Evolutionary conservation across 92 coral and sea anemone species (phyloP), one percentile per base, ranked within the genome.

Genomic region (Paramuricea clavata): DNA sequence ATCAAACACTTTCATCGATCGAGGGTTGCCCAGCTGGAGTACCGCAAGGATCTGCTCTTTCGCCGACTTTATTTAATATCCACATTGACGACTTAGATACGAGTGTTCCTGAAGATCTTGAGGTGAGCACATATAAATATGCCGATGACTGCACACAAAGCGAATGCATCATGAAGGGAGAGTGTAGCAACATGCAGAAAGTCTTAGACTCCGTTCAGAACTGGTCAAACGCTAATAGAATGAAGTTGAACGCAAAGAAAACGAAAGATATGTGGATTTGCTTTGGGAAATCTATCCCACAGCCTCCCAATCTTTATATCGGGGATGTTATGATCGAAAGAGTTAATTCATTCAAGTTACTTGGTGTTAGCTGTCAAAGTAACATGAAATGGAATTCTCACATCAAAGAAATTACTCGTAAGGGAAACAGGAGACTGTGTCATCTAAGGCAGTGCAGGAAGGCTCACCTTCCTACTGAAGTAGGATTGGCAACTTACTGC

Each of bases 321-420:
- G 81, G 36, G 44, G 87, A 44, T 39, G 81, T 44, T 62, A 82
- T 74, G 8, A 43, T 89, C 54, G 93, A 90, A 80, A 81, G 88
- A 64, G 91, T 90, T 44, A 21, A 81, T 52, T 41, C 31, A 49
- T 81, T 82, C 80, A 90, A 90, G 52, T 68, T 82, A 21, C 81
- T 90, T 27, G 85, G 82, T 41, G 86, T 90, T 43, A 50, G 74
- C 43, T 86, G 76, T 30, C 93, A 90, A 57, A 83, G 83, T 25
- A 77, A 90, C 49, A 81, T 90, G 49, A 90, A 82, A 39, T 90
- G 89, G 88, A 90, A 90, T 69, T 22, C 87, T 1, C 90, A 90
- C 65, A 78, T 87, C 22, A 52, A 83, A 73, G 65, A 69, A 69
- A 86, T 86, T 31, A 72, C 74, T 49, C 76, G 87, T 44, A 90